These are phyloP conservation scores for Tragelaphus buxtoni DNA, from an alignment of 2,113 vertebrate species.

Conservation along the genomic window DNA sequence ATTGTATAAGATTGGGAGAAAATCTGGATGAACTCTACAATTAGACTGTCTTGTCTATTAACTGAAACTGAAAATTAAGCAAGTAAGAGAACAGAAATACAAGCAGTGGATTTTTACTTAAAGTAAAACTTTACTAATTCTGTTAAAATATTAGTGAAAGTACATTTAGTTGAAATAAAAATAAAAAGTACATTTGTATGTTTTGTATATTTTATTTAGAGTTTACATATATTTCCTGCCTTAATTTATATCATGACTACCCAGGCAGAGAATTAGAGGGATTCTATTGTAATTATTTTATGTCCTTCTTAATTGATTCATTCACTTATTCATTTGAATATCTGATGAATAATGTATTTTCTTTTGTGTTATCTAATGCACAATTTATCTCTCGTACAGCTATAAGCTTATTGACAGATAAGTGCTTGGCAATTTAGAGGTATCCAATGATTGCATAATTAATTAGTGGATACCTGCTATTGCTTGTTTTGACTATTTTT, in stretches of 20 bases:
- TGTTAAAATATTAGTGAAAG: background rate
- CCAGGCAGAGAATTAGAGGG: background rate
- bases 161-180: background rate
- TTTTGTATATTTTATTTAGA: background rate
- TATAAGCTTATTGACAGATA: background rate
- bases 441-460: background rate
- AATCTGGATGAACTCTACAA: background rate
- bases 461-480: background rate
- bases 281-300: background rate
- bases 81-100: background rate
- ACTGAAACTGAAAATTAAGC: background rate
- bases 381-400: background rate
- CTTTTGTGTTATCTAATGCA: background rate
- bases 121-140: background rate
- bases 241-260: background rate
- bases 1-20: background rate
- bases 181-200: background rate
- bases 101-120: background rate
- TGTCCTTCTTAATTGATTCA: background rate
- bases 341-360: background rate
- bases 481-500: background rate
- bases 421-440: background rate
- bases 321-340: background rate
- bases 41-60: background rate
- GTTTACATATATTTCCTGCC: background rate